A percentile compares a stretch with the other conserved stretches of the same genome.
These are phyloP conservation scores for Parasteatoda lunata DNA, from an alignment of 2,888 invertebrate genomes.

Conservation along the genomic window DNA sequence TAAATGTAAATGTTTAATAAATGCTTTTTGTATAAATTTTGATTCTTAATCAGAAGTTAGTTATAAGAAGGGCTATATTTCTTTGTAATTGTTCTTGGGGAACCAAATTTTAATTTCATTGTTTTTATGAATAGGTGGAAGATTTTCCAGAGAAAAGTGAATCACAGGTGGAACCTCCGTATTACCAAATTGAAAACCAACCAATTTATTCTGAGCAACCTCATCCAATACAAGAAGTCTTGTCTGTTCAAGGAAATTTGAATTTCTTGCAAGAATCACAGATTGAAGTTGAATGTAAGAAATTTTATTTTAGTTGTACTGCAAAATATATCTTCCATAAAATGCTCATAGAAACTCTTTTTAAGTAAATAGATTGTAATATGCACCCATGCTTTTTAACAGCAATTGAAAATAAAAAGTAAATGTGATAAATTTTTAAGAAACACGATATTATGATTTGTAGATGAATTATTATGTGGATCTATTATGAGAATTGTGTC, in stretches of 20 bases:
- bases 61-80: neutral
- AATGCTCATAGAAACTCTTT: neutral
- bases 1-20: no score
- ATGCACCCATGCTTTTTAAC: neutral
- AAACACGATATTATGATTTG: no score
- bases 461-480: no score
- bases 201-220: constrained; percentile 38
- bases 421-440: no score
- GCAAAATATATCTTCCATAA: neutral
- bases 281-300: constrained; percentile 81
- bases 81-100: no score
- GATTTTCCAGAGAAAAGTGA: constrained; percentile 36
- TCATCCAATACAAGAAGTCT: constrained; percentile 67
- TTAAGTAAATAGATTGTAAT: neutral
- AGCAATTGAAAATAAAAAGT: neutral
- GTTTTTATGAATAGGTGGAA: constrained; percentile 17
- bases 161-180: constrained; percentile 39
- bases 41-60: neutral
- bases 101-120: neutral
- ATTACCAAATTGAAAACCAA: constrained; percentile 47
- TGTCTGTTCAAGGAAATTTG: constrained; percentile 74
- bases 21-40: neutral
- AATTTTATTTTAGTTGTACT: neutral
- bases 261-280: constrained; percentile 86
- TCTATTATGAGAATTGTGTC: no score